A percentile compares a stretch with the other conserved stretches of the same genome.
phyloP scores from a whole-genome alignment of 2,888 invertebrate species.

The Protodeltote pygarga region DNA sequence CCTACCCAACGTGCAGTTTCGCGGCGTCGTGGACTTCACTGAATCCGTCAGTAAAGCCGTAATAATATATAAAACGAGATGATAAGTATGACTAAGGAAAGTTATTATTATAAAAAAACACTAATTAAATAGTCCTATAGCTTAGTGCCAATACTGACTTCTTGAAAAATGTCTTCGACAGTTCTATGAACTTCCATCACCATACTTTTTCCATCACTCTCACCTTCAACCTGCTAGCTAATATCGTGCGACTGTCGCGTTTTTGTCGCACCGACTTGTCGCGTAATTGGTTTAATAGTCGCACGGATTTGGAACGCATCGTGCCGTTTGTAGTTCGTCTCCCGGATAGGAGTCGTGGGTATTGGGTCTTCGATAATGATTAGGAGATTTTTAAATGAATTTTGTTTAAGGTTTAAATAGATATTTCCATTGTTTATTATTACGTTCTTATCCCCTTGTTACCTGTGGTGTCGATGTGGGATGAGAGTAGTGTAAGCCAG shows the following conservation, averaged over 20 bases:
- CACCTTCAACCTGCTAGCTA: slow-evolving; percentile 60
- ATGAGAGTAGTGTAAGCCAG: too few species aligned
- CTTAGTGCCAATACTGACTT: slow-evolving; percentile 22
- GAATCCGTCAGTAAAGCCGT: too few species aligned
- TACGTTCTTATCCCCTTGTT: too few species aligned
- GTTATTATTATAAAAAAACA: too few species aligned
- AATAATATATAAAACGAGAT: too few species aligned
- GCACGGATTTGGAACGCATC: slow-evolving; percentile 44
- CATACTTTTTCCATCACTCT: slow-evolving; percentile 54
- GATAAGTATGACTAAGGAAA: too few species aligned
- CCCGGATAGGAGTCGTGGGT: slow-evolving; percentile 56
- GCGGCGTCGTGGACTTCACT: too few species aligned
- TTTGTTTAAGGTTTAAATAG: too few species aligned
- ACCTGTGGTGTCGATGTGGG: too few species aligned
- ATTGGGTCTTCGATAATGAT: slow-evolving; percentile 6
- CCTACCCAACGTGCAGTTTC: too few species aligned
- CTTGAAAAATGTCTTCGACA: slow-evolving; percentile 33
- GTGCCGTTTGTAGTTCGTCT: slow-evolving; percentile 51
- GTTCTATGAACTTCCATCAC: slow-evolving; percentile 37
- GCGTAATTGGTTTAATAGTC: slow-evolving; percentile 70
- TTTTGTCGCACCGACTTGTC: slow-evolving; percentile 54
- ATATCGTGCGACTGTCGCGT: slow-evolving; percentile 57
- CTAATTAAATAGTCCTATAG: too few species aligned
- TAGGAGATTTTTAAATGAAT: neutral
- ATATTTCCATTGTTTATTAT: too few species aligned